Evolutionary conservation across 1,140 invertebrate genomes (phyloP), one percentile per base, ranked within the genome.

Genomic region (Drosophila ananassae): DNA sequence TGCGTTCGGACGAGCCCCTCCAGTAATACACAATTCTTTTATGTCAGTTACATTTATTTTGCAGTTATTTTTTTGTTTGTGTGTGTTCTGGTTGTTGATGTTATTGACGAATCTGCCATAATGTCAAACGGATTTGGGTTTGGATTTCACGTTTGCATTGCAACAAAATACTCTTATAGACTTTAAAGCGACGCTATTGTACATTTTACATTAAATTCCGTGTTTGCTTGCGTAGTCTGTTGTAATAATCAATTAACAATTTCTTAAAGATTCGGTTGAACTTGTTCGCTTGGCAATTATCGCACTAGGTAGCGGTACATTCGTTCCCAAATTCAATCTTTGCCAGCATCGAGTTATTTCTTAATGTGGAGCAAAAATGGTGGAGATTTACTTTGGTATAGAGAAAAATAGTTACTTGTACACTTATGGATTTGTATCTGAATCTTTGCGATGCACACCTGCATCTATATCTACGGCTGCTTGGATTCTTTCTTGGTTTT

Each of bases 31-130:
- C 17, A 52, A 53, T 57, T 82, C 58, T 89, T 83, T 87, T 87
- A 87, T 87, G 76, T 89, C 83, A 76, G 78, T 87, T 87, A 87
- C 82, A 87, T 87, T 87, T 87, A 87, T 87, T 87, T 87, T 89
- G 78, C 83, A 83, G 78, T 87, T 87, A 87, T 87, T 85, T 87
- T 87, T 77, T 66, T 60, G 79, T 79, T 75, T 79, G 64, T 82
- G 79, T 83, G 75, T 79, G 77, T 78, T 55, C 51, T 57, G 51
- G 12, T 62, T 77, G 66, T 77, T 71, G 66, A 80, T 84, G 73
- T 81, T 80, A 74, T 77, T 76, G 41, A 44, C 81, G 56, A 77
- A 82, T 69, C 60, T 89, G 69, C 74, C 62, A 47, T 64, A 81
- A 68, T 77, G 73, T 69, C 47, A 87, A 79, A 85, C 82, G 82